Percentiles rank a stretch among this genome's conserved stretches.
phyloP scores from a whole-genome alignment of 2,113 vertebrate genomes.

The human region GRCh38 chr12:106015001-106015500 shows the following conservation, averaged over 20 bases:
- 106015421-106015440: neutral
- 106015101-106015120: neutral
- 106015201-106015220: neutral
- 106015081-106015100: neutral
- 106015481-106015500: neutral
- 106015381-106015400: neutral
- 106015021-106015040: neutral
- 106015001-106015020: neutral
- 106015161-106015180: neutral
- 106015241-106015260: neutral
- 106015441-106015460: neutral
- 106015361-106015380: too few relatives aligned
- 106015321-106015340: neutral
- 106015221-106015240: neutral
- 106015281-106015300: too few relatives aligned
- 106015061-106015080: neutral
- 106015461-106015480: too few relatives aligned
- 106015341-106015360: neutral
- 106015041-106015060: neutral
- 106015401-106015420: neutral
- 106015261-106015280: neutral
- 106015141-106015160: neutral
- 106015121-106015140: fast-evolving
- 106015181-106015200: neutral
- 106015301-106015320: neutral